Conservation (phyloP, 2,888 invertebrate species). For the Pycnomerus fuliginosus region DNA sequence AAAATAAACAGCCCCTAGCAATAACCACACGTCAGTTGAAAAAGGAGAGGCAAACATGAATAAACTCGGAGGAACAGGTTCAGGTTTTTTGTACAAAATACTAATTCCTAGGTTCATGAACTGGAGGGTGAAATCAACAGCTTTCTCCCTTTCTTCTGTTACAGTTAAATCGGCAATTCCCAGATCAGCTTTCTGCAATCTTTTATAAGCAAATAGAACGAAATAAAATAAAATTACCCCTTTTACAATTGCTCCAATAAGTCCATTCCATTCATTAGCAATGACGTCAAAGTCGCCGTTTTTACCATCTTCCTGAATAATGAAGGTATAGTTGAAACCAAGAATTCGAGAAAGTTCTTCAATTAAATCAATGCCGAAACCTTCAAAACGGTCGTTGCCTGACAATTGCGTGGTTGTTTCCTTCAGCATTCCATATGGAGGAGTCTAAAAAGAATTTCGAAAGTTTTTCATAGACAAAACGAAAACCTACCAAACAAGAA, state of each 20-base stretch:
- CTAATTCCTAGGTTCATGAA: conserved; percentile 92
- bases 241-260: conserved; percentile 71
- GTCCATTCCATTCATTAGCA: conserved; percentile 71
- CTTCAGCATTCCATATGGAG: conserved; percentile 86
- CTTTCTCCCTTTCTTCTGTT: conserved; percentile 83
- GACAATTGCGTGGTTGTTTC: conserved; percentile 63
- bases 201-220: conserved; percentile 34
- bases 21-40: conserved; percentile 77
- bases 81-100: conserved; percentile 85
- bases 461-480: background rate
- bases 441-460: conserved; percentile 56
- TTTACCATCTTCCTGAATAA: conserved; percentile 71
- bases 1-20: conserved; percentile 77
- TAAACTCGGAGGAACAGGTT: conserved; percentile 79
- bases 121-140: conserved; percentile 93
- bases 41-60: conserved; percentile 94
- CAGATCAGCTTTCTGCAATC: conserved; percentile 79
- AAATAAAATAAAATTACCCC: conserved; percentile 55
- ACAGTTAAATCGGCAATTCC: conserved; percentile 90
- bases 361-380: conserved; percentile 86
- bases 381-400: conserved; percentile 84
- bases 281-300: conserved; percentile 68
- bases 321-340: conserved; percentile 81
- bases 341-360: conserved; percentile 74
- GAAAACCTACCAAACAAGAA: conserved; percentile 64